A percentile compares a stretch with the other conserved stretches of the same genome.
Conservation (phyloP, 2,113 vertebrate genomes). For the Oreocharis arfaki region DNA sequence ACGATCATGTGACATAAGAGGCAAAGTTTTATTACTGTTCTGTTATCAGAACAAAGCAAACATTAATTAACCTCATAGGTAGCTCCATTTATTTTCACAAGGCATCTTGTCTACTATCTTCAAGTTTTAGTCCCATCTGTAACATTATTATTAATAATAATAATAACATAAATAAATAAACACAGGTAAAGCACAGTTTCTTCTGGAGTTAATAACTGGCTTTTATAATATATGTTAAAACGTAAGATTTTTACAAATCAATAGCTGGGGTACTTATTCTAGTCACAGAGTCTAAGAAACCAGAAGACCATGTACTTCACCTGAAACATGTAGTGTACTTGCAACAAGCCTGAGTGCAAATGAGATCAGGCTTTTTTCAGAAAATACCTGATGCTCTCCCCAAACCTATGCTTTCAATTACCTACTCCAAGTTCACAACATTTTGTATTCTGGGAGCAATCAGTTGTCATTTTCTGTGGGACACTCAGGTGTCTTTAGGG, state of each 20-base stretch:
- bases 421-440: not conserved
- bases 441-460: not conserved
- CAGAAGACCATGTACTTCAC: not conserved
- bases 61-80: not conserved
- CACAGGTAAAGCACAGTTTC: not conserved
- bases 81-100: not conserved
- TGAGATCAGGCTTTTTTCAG: not conserved
- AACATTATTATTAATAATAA: not conserved
- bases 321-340: not conserved
- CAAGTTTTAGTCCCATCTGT: not conserved
- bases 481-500: not conserved
- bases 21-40: not conserved
- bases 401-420: not conserved
- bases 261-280: not conserved
- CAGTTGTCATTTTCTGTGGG: not conserved
- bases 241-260: not conserved
- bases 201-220: not conserved
- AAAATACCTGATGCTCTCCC: not conserved
- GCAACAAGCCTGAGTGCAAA: not conserved
- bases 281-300: not conserved
- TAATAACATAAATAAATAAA: not conserved
- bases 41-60: slow-evolving; percentile 18
- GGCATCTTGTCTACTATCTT: not conserved
- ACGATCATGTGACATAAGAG: not conserved
- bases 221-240: not conserved